phyloP scores from a whole-genome alignment of 1,140 invertebrate genomes.

The Bombus breviceps region DNA sequence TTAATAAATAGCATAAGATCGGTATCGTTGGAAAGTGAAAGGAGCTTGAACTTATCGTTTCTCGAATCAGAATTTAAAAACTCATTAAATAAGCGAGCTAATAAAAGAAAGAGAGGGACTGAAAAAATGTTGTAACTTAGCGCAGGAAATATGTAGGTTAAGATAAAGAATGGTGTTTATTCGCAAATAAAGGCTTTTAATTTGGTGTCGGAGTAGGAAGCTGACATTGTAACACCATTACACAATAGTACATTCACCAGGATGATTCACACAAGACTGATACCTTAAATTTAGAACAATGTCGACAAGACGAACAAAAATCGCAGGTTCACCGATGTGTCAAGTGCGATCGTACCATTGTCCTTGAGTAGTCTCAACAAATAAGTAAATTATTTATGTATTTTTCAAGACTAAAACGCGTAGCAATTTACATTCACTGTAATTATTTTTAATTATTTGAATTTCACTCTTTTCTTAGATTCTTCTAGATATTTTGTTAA shows the following conservation, averaged over 20 bases:
- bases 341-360: neutral
- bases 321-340: neutral
- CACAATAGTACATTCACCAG: conserved; percentile 8
- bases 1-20: neutral
- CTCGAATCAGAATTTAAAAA: neutral
- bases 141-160: neutral
- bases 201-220: neutral
- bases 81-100: neutral
- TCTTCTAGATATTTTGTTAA: neutral
- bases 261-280: neutral
- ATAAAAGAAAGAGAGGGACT: neutral
- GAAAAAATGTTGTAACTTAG: neutral
- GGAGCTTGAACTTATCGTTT: neutral
- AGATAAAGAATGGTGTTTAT: neutral
- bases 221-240: conserved; percentile 10
- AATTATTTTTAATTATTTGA: neutral
- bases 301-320: neutral
- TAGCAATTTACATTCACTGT: neutral
- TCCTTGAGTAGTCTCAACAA: neutral
- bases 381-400: neutral
- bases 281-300: conserved; percentile 15
- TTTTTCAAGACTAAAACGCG: neutral
- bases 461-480: neutral
- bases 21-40: neutral
- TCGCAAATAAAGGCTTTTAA: neutral